These are phyloP conservation scores for Apotomis betuletana DNA, from an alignment of 2,888 invertebrate species.

Conservation along the genomic window DNA sequence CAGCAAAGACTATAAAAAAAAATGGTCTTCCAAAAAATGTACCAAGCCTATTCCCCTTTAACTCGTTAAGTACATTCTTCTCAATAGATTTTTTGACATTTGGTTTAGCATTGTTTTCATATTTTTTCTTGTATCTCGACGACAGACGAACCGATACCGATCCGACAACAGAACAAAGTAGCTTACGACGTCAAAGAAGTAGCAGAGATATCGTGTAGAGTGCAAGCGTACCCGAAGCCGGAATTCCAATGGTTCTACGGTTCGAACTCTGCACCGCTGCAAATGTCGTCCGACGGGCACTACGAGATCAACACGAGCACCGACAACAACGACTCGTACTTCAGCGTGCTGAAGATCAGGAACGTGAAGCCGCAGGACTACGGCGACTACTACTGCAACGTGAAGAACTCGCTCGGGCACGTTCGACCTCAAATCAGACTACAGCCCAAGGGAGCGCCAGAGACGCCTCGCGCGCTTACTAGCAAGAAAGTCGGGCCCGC, in stretches of 20 bases:
- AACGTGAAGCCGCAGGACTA: conserved; percentile 92
- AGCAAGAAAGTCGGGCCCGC: conserved; percentile 90
- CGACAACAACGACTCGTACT: conserved; percentile 93
- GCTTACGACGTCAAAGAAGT: conserved; percentile 93
- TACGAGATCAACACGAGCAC: conserved; percentile 92
- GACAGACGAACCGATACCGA: conserved; percentile 92
- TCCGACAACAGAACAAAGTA: conserved; percentile 93
- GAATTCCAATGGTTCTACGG: conserved; percentile 96
- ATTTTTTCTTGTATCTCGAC: conserved; percentile 41
- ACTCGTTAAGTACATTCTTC: too few species aligned
- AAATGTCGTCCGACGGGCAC: conserved; percentile 92
- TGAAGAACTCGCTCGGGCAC: conserved; percentile 91
- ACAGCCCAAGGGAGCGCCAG: conserved; percentile 94
- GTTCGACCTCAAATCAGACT: conserved; percentile 89
- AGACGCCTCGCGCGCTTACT: conserved; percentile 89
- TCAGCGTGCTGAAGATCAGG: conserved; percentile 88
- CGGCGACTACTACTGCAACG: conserved; percentile 95
- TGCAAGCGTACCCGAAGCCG: conserved; percentile 96
- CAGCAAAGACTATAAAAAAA: too few species aligned
- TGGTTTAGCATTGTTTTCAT: not conserved
- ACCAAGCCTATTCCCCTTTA: too few species aligned
- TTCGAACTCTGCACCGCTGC: conserved; percentile 88
- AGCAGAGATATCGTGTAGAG: conserved; percentile 93
- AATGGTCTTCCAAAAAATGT: too few species aligned
- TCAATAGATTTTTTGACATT: too few species aligned